phyloP scores from a whole-genome alignment of 1,140 invertebrate genomes.

The Apis florea region DNA sequence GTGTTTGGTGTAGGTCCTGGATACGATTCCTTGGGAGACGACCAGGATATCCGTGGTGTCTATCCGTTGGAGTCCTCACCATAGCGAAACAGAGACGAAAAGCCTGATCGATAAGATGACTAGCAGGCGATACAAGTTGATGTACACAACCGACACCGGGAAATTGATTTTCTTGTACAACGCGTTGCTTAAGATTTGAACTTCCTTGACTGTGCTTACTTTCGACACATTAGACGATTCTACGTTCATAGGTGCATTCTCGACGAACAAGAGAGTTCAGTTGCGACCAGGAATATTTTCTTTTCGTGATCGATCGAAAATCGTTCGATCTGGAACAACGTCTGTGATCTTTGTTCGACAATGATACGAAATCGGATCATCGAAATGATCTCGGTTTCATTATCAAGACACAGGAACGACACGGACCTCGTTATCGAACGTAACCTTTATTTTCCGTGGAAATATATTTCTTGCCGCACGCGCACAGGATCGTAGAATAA shows the following conservation, averaged over 20 bases:
- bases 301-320: constrained; percentile 1
- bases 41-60: constrained; percentile 76
- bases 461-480: constrained; percentile 20
- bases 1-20: constrained; percentile 70
- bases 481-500: constrained; percentile 1
- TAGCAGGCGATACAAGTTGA: constrained; percentile 71
- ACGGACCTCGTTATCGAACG: not conserved
- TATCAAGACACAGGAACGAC: not conserved
- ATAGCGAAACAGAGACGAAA: constrained; percentile 72
- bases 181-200: constrained; percentile 73
- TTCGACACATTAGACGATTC: constrained; percentile 13
- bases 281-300: constrained; percentile 20
- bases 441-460: not conserved
- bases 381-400: not conserved
- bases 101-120: constrained; percentile 74
- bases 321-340: not conserved
- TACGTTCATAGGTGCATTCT: not conserved
- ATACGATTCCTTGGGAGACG: constrained; percentile 78
- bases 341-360: too few relatives aligned
- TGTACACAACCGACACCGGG: constrained; percentile 66
- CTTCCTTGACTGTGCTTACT: constrained; percentile 21
- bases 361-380: not conserved
- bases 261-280: not conserved
- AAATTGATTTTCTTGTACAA: constrained; percentile 77
- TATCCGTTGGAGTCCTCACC: constrained; percentile 75